These are phyloP conservation scores for Anableps anableps DNA, from an alignment of 2,797 vertebrate genomes.

Conservation along the genomic window DNA sequence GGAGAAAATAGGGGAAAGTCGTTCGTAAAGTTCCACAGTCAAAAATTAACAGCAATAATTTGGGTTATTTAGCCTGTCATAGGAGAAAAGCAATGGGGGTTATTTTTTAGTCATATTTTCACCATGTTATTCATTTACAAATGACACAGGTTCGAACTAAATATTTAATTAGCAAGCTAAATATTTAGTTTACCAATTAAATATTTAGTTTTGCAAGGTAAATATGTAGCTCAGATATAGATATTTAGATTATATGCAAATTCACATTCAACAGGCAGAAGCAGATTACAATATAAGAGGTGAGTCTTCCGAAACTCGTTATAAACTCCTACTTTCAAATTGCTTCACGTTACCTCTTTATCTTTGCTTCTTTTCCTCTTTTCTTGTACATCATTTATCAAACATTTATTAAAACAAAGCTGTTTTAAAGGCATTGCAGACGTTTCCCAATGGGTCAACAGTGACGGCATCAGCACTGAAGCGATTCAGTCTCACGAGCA, in stretches of 20 bases:
- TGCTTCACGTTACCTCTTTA: background rate
- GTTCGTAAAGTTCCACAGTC: too few relatives aligned
- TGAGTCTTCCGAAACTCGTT: background rate
- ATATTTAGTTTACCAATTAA: too few relatives aligned
- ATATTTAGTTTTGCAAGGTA: background rate
- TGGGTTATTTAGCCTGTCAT: too few relatives aligned
- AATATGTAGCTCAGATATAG: background rate
- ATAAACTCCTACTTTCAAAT: background rate
- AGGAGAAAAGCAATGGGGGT: too few relatives aligned
- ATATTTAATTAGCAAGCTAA: background rate
- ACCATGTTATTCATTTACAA: background rate
- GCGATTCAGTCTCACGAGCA: too few relatives aligned
- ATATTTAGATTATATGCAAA: background rate
- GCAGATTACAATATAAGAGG: background rate
- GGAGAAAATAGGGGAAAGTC: background rate
- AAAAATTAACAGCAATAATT: background rate
- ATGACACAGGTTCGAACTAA: background rate
- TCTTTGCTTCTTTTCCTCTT: background rate
- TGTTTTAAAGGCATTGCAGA: too few relatives aligned
- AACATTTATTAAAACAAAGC: background rate
- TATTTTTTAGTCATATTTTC: too few relatives aligned
- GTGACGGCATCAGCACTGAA: too few relatives aligned
- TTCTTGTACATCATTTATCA: background rate
- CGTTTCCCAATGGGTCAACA: background rate
- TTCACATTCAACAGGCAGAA: background rate